Base-by-base conservation (phyloP, 2,113 vertebrate species). In the Erythrocercus mccallii region DNA sequence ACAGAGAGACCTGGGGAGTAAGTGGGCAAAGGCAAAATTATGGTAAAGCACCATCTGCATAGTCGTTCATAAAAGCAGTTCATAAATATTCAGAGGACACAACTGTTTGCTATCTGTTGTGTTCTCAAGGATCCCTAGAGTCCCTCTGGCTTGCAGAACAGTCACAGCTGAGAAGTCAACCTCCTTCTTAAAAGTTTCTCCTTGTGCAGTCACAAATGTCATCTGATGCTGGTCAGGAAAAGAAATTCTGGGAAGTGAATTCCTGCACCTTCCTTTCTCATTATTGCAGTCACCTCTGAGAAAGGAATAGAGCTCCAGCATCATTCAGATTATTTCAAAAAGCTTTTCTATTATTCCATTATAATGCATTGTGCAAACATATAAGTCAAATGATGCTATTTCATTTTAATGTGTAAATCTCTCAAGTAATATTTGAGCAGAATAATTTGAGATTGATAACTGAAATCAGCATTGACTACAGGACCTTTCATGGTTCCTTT, bases 381-480 rank as follows among this genome's bases (percentile, higher is more conserved):
- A 2, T 45, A 47, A 61, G 19, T 72, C 53, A 88, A 91, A 61
- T 17, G 1, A 58, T 62, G 11, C 12, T 65, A 28, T 62, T 88
- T 66, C 5, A 28, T 87, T 88, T 94, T 33, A 57, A 69, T 31
- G 6, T n/a, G 13, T 45, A 66, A 84, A 61, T 79, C 85, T 88
- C 65, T 92, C 50, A 90, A 74, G 66, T 92, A 73, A 68, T 86
- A 88, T 4, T 60, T 96, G 50, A 51, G 37, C 10, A 86, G 91
- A 93, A 90, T 89, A 89, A 56, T 38, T 80, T 22, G 56, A 96
- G 74, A 62, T 93, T 95, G 86, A 82, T 83, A 95, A 74, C 38
- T 65, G 57, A 58, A 84, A 50, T 69, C 58, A 82, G 35, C 86
- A 37, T 62, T 91, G 86, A 68, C n/a, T 76, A 30, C 5, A 20